These are phyloP conservation scores for Crocodylus rhombifer DNA, from an alignment of 2,797 vertebrate genomes.

Conservation along the genomic window DNA sequence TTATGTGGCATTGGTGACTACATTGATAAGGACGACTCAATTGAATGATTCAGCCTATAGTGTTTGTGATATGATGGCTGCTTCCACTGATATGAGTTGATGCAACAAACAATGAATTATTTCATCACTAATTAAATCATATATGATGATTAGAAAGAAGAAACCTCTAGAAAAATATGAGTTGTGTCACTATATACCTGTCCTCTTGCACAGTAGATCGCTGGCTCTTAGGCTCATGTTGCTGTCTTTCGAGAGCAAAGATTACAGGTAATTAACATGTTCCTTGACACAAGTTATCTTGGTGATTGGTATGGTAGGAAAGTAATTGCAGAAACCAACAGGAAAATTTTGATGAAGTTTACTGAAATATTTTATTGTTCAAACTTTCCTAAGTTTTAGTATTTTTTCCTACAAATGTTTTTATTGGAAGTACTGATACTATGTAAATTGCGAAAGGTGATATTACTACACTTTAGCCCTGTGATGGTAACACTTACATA, in stretches of 20 bases:
- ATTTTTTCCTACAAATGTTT: background rate
- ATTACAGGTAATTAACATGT: slow-evolving; percentile 3
- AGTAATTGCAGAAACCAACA: slow-evolving; percentile 7
- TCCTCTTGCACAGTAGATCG: background rate
- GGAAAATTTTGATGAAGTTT: slow-evolving; percentile 9
- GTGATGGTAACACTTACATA: background rate
- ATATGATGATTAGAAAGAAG: background rate
- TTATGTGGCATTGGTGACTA: background rate
- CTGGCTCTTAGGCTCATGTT: background rate
- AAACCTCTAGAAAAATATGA: background rate
- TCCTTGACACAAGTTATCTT: background rate
- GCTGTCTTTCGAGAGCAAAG: slow-evolving; percentile 17
- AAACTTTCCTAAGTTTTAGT: background rate
- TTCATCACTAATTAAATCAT: background rate
- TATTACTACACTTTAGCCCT: background rate
- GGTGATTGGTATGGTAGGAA: background rate
- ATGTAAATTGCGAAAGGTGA: background rate
- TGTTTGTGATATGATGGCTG: background rate
- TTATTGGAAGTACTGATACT: background rate
- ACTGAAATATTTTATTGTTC: background rate
- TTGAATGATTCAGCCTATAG: background rate
- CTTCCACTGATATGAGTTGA: slow-evolving; percentile 6
- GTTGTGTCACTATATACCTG: rapidly evolving
- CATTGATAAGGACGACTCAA: background rate
- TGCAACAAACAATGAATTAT: background rate